Percentiles rank a stretch among this genome's conserved stretches.
These are phyloP conservation scores for Hartigia nigra DNA, from an alignment of 2,888 invertebrate genomes.

Conservation along the genomic window DNA sequence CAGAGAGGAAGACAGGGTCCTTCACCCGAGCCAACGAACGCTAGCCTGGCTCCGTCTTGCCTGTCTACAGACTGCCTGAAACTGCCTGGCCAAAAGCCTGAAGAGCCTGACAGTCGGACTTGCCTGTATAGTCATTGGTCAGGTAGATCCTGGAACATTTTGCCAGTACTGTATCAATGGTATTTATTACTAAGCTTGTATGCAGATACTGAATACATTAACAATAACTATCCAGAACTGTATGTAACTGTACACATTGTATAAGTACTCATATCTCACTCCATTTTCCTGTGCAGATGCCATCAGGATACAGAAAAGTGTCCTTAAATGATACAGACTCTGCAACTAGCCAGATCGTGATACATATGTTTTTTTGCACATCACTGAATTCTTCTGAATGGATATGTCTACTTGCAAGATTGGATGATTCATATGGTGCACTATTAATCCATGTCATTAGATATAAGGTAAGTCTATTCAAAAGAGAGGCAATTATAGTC, in stretches of 20 bases:
- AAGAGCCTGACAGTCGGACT: neutral
- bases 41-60: conserved; percentile 27
- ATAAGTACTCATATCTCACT: neutral
- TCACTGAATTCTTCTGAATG: neutral
- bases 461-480: neutral
- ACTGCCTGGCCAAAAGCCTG: neutral
- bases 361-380: neutral
- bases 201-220: neutral
- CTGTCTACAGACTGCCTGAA: conserved; percentile 23
- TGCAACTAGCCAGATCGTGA: neutral
- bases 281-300: neutral
- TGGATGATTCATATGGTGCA: neutral
- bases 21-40: conserved; percentile 43
- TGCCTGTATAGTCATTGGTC: neutral
- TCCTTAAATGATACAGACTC: neutral
- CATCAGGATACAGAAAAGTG: neutral
- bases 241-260: neutral
- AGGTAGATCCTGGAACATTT: neutral
- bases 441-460: neutral
- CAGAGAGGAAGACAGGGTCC: conserved; percentile 42
- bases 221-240: neutral
- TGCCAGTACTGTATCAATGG: neutral
- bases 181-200: neutral
- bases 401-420: neutral
- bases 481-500: neutral